Conservation (phyloP, 2,113 vertebrate species). For the Ptilorrhoa leucosticta region DNA sequence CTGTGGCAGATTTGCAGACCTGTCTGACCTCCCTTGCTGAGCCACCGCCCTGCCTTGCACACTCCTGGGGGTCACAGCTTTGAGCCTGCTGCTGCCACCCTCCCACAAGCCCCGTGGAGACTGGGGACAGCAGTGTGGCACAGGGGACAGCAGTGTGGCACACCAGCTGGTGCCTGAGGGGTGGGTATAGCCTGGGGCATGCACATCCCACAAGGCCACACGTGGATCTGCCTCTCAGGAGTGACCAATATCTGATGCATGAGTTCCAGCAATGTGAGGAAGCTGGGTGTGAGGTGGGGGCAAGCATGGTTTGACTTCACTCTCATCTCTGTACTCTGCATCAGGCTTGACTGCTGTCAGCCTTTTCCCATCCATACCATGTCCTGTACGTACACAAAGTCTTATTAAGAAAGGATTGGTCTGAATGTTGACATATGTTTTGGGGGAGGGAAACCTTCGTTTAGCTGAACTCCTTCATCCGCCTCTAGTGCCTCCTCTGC, state of each 20-base stretch:
- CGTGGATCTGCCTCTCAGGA: background rate
- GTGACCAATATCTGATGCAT: accelerated
- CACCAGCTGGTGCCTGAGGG: background rate
- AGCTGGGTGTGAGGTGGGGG: background rate
- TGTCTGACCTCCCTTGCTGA: background rate
- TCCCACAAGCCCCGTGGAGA: accelerated
- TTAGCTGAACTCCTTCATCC: constrained; percentile 10
- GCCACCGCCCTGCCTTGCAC: background rate
- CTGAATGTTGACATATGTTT: constrained; percentile 9
- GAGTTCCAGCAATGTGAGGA: background rate
- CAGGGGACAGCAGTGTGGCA: background rate
- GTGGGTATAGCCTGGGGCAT: background rate
- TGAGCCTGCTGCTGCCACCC: background rate
- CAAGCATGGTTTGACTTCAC: background rate
- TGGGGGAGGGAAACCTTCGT: constrained; percentile 15
- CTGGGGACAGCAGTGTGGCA: accelerated
- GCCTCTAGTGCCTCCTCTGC: background rate
- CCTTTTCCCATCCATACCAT: background rate
- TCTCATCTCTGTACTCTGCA: background rate
- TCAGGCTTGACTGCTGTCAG: background rate
- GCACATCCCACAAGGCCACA: accelerated
- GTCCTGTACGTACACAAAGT: background rate
- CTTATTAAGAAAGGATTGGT: background rate
- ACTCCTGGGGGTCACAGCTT: background rate
- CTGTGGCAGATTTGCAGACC: background rate